Percentiles rank a stretch among this genome's conserved stretches.
These are phyloP conservation scores for Mesochorus sp. DNA, from an alignment of 2,888 invertebrate species.

Conservation along the genomic window DNA sequence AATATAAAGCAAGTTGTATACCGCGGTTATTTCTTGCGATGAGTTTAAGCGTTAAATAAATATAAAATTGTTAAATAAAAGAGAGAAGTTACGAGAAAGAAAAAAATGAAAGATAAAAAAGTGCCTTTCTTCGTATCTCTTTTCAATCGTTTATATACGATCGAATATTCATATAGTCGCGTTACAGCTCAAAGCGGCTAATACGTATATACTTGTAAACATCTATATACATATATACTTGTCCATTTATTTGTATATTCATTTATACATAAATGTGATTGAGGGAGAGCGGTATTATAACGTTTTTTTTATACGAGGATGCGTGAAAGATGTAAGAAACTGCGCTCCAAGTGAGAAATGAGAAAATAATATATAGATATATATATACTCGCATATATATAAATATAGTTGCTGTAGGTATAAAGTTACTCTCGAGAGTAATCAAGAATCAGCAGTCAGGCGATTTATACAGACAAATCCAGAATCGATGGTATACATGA, in stretches of 20 bases:
- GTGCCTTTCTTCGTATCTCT: slow-evolving; percentile 9
- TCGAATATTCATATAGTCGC: slow-evolving; percentile 35
- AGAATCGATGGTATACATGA: neutral
- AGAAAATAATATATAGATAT: slow-evolving; percentile 9
- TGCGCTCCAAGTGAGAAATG: slow-evolving; percentile 25
- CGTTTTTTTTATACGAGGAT: slow-evolving; percentile 20
- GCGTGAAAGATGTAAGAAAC: slow-evolving; percentile 18
- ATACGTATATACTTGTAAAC: neutral
- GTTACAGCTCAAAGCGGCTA: slow-evolving; percentile 17
- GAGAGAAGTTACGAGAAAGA: neutral
- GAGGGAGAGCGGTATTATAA: no score
- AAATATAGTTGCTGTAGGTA: no score
- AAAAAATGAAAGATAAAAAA: neutral
- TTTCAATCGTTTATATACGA: slow-evolving; percentile 24
- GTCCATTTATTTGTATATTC: neutral
- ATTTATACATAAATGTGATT: neutral
- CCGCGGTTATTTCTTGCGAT: slow-evolving; percentile 25
- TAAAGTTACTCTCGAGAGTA: slow-evolving; percentile 2
- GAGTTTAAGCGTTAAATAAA: slow-evolving; percentile 8
- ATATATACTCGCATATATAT: no score
- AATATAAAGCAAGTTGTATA: slow-evolving; percentile 24
- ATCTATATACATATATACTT: neutral
- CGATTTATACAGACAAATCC: neutral
- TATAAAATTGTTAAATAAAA: neutral
- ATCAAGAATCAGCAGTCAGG: slow-evolving; percentile 9